A percentile compares a stretch with the other conserved stretches of the same genome.
These are phyloP conservation scores for Anoplius nigerrimus DNA, from an alignment of 2,888 invertebrate species.

Conservation along the genomic window DNA sequence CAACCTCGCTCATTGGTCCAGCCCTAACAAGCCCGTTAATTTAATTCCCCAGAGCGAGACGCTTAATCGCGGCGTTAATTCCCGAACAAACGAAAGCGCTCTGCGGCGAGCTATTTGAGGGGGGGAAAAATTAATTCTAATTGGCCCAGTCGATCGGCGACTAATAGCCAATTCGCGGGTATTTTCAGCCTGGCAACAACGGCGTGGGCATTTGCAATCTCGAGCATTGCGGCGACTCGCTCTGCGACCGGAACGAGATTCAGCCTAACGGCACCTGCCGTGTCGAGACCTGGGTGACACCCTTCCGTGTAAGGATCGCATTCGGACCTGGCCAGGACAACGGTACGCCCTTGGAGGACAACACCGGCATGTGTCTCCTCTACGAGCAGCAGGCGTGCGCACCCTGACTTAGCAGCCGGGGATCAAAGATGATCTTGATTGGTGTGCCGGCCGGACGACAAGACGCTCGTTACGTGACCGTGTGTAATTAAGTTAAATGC, in stretches of 20 bases:
- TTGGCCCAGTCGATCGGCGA: too few relatives aligned
- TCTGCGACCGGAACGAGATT: conserved; percentile 79
- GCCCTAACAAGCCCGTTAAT: too few relatives aligned
- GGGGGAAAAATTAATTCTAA: too few relatives aligned
- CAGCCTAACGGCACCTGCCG: conserved; percentile 76
- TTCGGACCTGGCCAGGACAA: conserved; percentile 83
- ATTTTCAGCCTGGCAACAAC: conserved; percentile 78
- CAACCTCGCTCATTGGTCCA: too few relatives aligned
- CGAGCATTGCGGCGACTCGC: conserved; percentile 85
- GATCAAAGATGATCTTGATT: conserved; percentile 3
- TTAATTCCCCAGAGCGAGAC: too few relatives aligned
- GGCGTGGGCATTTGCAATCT: conserved; percentile 84
- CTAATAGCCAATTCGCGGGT: too few relatives aligned
- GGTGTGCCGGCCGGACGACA: background rate
- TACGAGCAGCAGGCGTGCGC: conserved; percentile 85
- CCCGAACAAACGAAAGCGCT: too few relatives aligned
- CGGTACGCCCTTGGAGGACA: conserved; percentile 83
- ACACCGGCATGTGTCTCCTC: conserved; percentile 86
- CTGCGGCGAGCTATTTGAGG: too few relatives aligned
- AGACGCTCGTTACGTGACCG: background rate
- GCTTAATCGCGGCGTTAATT: too few relatives aligned
- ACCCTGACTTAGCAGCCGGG: conserved; percentile 46
- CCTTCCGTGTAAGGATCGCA: conserved; percentile 86
- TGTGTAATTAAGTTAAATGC: background rate
- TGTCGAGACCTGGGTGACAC: conserved; percentile 85